Conservation (phyloP, 2,797 vertebrate species). For the Orestias chungarensis region DNA sequence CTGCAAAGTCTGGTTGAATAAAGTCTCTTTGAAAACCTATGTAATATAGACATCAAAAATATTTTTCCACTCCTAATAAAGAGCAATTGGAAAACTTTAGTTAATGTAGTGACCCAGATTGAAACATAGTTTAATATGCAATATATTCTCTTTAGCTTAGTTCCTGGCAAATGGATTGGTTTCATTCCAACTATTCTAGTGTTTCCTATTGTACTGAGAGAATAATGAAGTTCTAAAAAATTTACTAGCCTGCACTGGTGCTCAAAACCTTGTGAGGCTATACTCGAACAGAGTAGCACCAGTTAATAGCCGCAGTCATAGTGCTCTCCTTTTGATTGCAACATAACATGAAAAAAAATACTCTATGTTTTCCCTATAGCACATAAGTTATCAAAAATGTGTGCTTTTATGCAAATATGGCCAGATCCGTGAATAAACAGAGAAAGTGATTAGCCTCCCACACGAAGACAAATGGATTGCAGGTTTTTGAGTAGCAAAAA, state of each 20-base stretch:
- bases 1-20: conserved; percentile 12
- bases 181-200: conserved; percentile 5
- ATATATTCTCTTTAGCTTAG: conserved; percentile 11
- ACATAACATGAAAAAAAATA: neutral
- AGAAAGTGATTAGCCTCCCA: neutral
- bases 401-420: neutral
- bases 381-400: neutral
- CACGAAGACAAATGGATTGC: neutral
- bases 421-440: neutral
- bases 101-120: conserved; percentile 21
- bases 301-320: neutral
- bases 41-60: conserved; percentile 20
- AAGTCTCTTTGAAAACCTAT: conserved; percentile 32
- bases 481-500: neutral
- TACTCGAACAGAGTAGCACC: neutral
- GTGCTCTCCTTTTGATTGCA: neutral
- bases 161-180: neutral
- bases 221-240: conserved; percentile 3
- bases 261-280: neutral
- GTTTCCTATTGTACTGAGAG: conserved; percentile 4
- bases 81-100: conserved; percentile 12
- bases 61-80: conserved; percentile 5
- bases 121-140: conserved; percentile 6
- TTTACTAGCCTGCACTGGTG: neutral
- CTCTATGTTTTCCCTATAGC: neutral